These are phyloP conservation scores for Eurystomus gularis DNA, from an alignment of 2,113 vertebrate species.

Conservation along the genomic window DNA sequence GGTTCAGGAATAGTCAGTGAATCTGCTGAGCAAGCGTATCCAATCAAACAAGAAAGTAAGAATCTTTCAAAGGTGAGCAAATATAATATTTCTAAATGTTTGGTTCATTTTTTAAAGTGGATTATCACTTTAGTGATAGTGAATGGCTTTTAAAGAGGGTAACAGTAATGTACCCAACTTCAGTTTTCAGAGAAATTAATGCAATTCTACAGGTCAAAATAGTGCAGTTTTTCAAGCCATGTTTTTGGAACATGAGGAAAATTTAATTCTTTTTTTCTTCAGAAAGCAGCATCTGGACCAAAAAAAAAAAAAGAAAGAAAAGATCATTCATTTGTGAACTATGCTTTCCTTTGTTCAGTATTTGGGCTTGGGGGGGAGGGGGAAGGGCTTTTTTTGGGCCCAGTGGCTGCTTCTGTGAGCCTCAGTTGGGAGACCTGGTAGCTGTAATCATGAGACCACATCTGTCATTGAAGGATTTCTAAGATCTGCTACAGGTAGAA, in stretches of 20 bases:
- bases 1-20: conserved; percentile 15
- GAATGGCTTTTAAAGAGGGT: background rate
- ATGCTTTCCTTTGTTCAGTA: background rate
- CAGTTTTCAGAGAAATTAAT: background rate
- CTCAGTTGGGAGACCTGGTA: background rate
- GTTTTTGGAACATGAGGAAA: background rate
- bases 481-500: background rate
- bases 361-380: rapidly evolving
- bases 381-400: background rate
- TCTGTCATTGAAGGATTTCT: background rate
- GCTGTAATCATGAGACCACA: background rate
- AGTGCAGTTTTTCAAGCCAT: background rate
- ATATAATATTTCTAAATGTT: background rate
- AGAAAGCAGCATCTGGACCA: background rate
- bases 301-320: background rate
- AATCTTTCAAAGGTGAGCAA: conserved; percentile 65
- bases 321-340: background rate
- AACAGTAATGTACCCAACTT: background rate
- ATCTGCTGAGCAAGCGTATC: background rate
- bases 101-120: background rate
- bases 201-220: background rate
- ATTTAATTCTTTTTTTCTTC: background rate
- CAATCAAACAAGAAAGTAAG: conserved; percentile 40
- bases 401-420: background rate
- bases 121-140: background rate